Evolutionary conservation across 2,888 invertebrate genomes (phyloP), one percentile per base, ranked within the genome.

Genomic region (Eulithis testata): DNA sequence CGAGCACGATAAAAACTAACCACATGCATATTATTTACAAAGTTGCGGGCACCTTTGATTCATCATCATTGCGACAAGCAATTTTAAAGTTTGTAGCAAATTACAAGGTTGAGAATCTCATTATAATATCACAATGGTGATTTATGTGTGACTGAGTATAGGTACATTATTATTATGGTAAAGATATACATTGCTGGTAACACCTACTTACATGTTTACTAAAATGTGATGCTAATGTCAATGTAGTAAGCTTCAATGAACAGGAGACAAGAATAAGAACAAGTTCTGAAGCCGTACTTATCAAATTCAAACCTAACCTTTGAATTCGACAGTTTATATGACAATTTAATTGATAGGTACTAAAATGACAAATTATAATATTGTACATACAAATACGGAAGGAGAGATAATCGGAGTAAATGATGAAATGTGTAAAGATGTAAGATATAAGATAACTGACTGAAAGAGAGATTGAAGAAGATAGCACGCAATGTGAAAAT

Each of bases 1-100:
- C 50, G 58, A 62, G 14, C 51, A 59, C n/a, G 44, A 66, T 51
- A 56, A 63, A 53, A 43, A 49, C 51, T 56, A 60, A 63, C 51
- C 51, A 40, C 55, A 51, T 31, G 12, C 31, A 56, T 50, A 54
- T 43, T 56, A 47, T 56, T 55, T 45, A 56, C 56, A 47, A 56
- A 53, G 2, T 47, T 59, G 47, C 54, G 31, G n/a, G 9, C 40
- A 55, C 43, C 55, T 27, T 45, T 11, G 31, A 45, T 56, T 44
- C 31, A 3, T 49, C 49, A 37, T 37, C 11, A 47, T 36, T n/a
- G 11, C 12, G 11, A 31, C 12, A 43, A 59, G 14, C 40, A 14
- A 61, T 55, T 61, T 49, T 12, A 40, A 50, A 61, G 43, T 50
- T 50, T n/a, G 7, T 8, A 8, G 27, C 31, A 31, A 52, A 63